These are phyloP conservation scores for Melanerpes aurifrons DNA, from an alignment of 2,113 vertebrate species.

Conservation along the genomic window DNA sequence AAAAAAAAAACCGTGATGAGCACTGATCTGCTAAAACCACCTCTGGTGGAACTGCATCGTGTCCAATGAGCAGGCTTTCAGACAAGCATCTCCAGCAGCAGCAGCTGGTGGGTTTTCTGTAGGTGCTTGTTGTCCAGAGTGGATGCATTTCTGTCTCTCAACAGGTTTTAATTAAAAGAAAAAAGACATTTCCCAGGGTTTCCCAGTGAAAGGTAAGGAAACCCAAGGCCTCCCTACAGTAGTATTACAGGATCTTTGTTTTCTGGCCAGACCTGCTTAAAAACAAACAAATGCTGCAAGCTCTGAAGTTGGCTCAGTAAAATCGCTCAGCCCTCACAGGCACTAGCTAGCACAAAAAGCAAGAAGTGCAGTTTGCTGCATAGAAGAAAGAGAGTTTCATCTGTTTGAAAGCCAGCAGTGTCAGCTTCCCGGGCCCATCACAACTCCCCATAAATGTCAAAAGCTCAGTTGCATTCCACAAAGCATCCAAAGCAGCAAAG, in stretches of 20 bases:
- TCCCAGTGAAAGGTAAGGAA: constrained; percentile 26
- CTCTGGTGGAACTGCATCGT: background rate
- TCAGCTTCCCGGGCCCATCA: constrained; percentile 36
- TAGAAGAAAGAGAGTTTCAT: background rate
- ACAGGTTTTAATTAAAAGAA: constrained; percentile 1
- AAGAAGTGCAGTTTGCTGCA: background rate
- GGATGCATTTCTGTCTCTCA: constrained; percentile 20
- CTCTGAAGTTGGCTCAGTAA: constrained; percentile 22
- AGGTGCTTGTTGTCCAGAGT: background rate
- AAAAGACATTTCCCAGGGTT: background rate
- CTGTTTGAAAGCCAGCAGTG: constrained; percentile 31
- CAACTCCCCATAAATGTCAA: background rate
- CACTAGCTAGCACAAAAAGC: background rate
- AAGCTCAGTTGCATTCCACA: background rate
- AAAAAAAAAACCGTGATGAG: background rate
- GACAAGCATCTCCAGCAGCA: background rate
- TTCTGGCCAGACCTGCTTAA: constrained; percentile 47
- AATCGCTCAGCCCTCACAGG: background rate
- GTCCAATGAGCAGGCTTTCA: background rate
- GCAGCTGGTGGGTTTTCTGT: background rate
- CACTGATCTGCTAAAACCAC: background rate
- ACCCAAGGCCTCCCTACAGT: constrained; percentile 2
- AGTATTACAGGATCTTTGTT: constrained; percentile 18
- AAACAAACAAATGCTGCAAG: constrained; percentile 54
- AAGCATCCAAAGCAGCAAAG: background rate